phyloP scores from a whole-genome alignment of 2,888 invertebrate species.

The Polia nebulosa region DNA sequence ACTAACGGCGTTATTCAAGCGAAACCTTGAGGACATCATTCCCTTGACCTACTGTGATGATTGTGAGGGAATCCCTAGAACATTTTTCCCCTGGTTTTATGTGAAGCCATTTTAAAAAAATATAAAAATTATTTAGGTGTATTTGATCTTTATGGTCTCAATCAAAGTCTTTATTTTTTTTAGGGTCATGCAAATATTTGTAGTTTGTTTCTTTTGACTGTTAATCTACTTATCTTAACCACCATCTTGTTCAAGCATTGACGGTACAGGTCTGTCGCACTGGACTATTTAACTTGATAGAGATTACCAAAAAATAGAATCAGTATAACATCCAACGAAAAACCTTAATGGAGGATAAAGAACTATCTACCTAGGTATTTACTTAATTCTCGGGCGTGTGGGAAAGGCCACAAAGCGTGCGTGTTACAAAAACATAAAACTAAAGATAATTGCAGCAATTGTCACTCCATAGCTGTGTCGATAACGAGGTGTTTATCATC shows the following conservation, averaged over 20 bases:
- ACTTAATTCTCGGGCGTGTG: constrained; percentile 44
- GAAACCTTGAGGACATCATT: neutral
- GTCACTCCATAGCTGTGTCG: constrained; percentile 64
- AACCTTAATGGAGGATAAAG: neutral
- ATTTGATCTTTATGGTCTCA: too few species aligned
- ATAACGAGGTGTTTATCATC: constrained; percentile 58
- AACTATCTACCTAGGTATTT: constrained; percentile 9
- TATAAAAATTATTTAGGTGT: too few species aligned
- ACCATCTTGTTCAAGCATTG: too few species aligned
- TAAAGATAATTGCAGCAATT: constrained; percentile 64
- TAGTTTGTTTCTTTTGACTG: neutral
- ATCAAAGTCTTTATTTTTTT: too few species aligned
- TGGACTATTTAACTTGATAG: too few species aligned
- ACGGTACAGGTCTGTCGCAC: neutral
- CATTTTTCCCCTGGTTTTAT: neutral
- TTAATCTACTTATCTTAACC: too few species aligned
- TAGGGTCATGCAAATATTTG: neutral
- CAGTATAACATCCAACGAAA: constrained; percentile 2
- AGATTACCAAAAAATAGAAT: too few species aligned
- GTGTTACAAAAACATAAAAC: constrained; percentile 67
- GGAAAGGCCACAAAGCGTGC: constrained; percentile 58
- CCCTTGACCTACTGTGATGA: neutral
- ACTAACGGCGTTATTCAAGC: neutral
- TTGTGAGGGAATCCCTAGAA: neutral
- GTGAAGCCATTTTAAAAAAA: neutral